Conservation (phyloP, 2,113 vertebrate species). For the Chlorocebus sabaeus region DNA sequence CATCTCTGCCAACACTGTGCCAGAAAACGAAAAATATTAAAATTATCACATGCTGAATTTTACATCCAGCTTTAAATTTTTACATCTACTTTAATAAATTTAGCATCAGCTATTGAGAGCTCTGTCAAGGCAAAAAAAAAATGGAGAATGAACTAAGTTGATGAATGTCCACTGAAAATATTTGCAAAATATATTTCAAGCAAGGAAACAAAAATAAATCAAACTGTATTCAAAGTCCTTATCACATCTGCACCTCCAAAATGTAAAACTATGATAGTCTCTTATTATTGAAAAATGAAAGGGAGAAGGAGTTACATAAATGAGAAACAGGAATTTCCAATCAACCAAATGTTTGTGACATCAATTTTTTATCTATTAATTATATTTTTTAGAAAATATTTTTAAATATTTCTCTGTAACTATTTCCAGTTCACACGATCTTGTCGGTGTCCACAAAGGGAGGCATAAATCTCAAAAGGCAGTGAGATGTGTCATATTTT, state of each 20-base stretch:
- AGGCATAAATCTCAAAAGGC: not conserved
- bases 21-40: not conserved
- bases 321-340: not conserved
- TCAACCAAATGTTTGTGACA: not conserved
- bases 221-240: not conserved
- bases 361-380: not conserved
- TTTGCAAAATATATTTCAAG: not conserved
- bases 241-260: not conserved
- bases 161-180: not conserved
- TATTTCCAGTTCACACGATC: not conserved
- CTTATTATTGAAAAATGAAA: not conserved
- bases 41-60: not conserved
- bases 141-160: not conserved
- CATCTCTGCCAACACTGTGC: not conserved
- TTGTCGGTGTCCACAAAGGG: not conserved
- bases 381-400: not conserved
- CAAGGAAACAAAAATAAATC: slow-evolving; percentile 19
- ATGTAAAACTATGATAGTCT: not conserved
- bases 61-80: not conserved
- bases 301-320: not conserved
- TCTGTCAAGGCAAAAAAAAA: not conserved
- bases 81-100: not conserved
- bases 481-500: not conserved
- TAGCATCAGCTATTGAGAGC: not conserved
- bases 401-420: not conserved